These are phyloP conservation scores for Patiria pectinifera DNA, from an alignment of 53 echinoderm and acorn worm genomes.

Conservation along the genomic window DNA sequence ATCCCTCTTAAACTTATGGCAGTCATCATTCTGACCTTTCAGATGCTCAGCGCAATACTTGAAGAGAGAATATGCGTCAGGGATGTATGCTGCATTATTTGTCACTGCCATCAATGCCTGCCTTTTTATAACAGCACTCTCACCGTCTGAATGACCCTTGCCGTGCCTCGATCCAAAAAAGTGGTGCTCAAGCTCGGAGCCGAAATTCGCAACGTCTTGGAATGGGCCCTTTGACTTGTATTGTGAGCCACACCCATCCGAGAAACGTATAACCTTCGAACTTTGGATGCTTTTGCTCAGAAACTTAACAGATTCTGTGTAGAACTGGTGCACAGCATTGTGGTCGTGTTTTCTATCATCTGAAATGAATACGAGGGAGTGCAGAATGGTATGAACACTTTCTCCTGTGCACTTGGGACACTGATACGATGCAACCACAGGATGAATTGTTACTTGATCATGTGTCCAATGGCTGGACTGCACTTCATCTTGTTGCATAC, in stretches of 20 bases:
- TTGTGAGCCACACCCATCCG: constrained; percentile 28
- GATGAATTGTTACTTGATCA: constrained; percentile 56
- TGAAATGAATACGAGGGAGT: constrained; percentile 35
- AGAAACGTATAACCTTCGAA: constrained; percentile 26
- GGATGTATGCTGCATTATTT: not conserved
- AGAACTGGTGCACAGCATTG: constrained; percentile 29
- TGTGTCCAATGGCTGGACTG: constrained; percentile 60
- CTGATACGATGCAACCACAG: constrained; percentile 38
- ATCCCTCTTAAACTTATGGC: not conserved
- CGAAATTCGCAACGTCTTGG: constrained; percentile 1
- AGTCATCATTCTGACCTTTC: not conserved
- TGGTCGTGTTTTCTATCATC: constrained; percentile 52
- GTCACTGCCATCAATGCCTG: constrained; percentile 16
- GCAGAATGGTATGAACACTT: not conserved
- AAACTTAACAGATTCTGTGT: no score
- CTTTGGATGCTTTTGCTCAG: not conserved
- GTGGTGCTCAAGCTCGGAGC: constrained; percentile 14
- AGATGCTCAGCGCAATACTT: constrained; percentile 8
- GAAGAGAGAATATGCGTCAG: no score
- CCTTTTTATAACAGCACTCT: not conserved
- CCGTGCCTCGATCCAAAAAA: constrained; percentile 27
- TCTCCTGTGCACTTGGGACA: no score
- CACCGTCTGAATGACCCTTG: no score
- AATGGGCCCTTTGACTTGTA: constrained; percentile 53
- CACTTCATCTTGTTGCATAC: constrained; percentile 55